Conservation (phyloP, 2,113 vertebrate species). For the Oncorhynchus keta region DNA sequence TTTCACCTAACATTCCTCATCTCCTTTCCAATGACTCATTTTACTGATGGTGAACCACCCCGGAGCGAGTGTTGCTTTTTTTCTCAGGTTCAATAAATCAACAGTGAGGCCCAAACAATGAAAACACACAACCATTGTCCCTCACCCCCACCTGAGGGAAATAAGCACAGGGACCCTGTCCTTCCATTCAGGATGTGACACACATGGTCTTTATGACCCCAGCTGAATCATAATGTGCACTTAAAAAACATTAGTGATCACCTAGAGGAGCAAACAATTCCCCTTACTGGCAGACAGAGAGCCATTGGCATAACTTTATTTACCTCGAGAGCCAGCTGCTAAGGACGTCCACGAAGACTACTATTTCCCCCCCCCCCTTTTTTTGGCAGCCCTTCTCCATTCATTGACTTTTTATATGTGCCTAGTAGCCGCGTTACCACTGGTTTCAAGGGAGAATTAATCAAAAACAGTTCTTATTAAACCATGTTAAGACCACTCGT, state of each 20-base stretch:
- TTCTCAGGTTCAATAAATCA: not conserved
- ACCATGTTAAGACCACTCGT: constrained; percentile 67
- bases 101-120: constrained; percentile 49
- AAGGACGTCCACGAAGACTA: constrained; percentile 66
- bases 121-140: constrained; percentile 67
- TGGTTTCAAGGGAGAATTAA: constrained; percentile 78
- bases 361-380: constrained; percentile 51
- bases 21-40: constrained; percentile 1
- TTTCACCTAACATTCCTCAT: constrained; percentile 29
- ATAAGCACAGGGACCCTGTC: constrained; percentile 41
- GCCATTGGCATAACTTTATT: constrained; percentile 42
- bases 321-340: constrained; percentile 69
- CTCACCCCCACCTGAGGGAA: constrained; percentile 36
- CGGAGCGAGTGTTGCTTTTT: not conserved
- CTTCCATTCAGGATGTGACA: constrained; percentile 68
- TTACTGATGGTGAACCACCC: not conserved
- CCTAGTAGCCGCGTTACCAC: constrained; percentile 77
- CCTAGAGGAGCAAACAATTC: constrained; percentile 60
- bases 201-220: constrained; percentile 66
- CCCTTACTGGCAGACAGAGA: constrained; percentile 66
- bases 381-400: constrained; percentile 70
- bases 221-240: constrained; percentile 60
- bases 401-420: constrained; percentile 76
- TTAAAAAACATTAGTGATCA: constrained; percentile 69
- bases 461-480: constrained; percentile 78